These are phyloP conservation scores for Cuniculus paca DNA, from an alignment of 2,797 vertebrate species.

Conservation along the genomic window DNA sequence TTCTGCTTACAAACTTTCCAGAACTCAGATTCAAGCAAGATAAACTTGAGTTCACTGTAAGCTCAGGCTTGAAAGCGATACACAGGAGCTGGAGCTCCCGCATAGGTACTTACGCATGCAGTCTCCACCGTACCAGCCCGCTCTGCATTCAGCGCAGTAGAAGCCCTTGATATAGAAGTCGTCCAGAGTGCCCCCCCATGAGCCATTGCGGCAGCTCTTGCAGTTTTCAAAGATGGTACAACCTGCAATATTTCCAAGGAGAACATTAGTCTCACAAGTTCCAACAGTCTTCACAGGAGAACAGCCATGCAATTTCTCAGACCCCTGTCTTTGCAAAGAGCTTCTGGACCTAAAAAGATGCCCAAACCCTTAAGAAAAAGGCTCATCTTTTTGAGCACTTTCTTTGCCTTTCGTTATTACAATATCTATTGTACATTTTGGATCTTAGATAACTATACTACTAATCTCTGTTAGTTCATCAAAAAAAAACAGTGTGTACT, in stretches of 20 bases:
- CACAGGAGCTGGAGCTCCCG: rapidly evolving
- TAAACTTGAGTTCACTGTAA: neutral
- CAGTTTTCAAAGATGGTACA: slow-evolving; percentile 99
- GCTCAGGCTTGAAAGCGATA: too few relatives aligned
- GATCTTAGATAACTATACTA: too few relatives aligned
- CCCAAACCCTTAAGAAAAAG: neutral
- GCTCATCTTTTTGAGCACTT: too few relatives aligned
- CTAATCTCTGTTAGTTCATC: too few relatives aligned
- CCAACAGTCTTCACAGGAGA: rapidly evolving
- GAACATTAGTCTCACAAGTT: neutral
- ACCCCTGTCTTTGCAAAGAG: rapidly evolving
- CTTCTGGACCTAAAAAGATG: neutral
- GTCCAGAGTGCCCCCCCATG: slow-evolving; percentile 95
- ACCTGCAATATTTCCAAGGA: slow-evolving; percentile 88
- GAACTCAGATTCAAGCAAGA: slow-evolving; percentile 32
- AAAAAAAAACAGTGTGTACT: too few relatives aligned
- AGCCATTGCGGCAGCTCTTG: slow-evolving; percentile 97
- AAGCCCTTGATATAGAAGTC: slow-evolving; percentile 96
- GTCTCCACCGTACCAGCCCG: slow-evolving; percentile 98
- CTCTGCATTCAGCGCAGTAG: slow-evolving; percentile 96
- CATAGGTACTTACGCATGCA: slow-evolving; percentile 94
- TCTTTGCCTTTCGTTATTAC: too few relatives aligned
- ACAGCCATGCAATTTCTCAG: neutral
- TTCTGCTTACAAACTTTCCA: neutral
- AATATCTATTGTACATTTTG: too few relatives aligned